Conservation (phyloP, 2,113 vertebrate species). For the Electrona antarctica region DNA sequence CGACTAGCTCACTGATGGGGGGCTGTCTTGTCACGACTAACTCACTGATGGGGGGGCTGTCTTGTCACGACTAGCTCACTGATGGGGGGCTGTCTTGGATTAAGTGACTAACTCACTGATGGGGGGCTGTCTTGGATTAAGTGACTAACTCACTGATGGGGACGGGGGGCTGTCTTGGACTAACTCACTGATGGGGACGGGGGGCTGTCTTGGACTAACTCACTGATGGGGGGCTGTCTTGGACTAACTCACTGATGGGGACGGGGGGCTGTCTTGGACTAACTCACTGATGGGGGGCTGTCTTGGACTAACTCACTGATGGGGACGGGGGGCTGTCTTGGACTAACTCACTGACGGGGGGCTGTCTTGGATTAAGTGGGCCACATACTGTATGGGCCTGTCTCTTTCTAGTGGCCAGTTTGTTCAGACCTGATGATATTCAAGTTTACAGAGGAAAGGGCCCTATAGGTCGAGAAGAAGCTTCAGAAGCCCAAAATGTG, state of each 20-base stretch:
- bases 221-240: not conserved
- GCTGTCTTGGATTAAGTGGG: conserved; percentile 6
- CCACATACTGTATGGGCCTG: not conserved
- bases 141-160: not conserved
- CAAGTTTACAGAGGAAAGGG: conserved; percentile 8
- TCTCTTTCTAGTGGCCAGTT: conserved; percentile 11
- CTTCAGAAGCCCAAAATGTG: conserved; percentile 29
- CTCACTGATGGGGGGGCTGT: not conserved
- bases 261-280: too few species aligned
- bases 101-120: too few species aligned
- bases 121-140: conserved; percentile 6
- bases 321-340: too few species aligned
- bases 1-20: too few species aligned
- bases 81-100: conserved; percentile 8
- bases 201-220: too few species aligned
- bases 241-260: not conserved
- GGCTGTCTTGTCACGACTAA: conserved; percentile 7
- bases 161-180: too few species aligned
- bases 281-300: not conserved
- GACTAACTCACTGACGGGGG: not conserved
- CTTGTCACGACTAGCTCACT: too few species aligned
- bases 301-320: not conserved
- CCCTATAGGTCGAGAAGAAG: not conserved
- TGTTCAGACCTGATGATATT: conserved; percentile 35
- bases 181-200: not conserved